phyloP scores from a whole-genome alignment of 2,888 invertebrate species.

The Caenorhabditis sulstoni region DNA sequence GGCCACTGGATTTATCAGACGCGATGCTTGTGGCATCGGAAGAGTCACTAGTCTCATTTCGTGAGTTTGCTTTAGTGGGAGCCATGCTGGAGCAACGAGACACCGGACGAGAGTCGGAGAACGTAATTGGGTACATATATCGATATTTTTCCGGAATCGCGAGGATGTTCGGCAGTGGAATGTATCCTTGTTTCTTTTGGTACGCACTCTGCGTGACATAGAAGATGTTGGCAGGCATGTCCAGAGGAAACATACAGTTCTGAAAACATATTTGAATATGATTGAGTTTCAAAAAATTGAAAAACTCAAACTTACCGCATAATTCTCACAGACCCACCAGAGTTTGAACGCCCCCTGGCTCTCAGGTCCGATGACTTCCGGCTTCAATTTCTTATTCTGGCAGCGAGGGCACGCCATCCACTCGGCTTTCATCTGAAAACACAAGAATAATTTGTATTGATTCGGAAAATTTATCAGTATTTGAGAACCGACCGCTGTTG shows the following conservation, averaged over 20 bases:
- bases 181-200: slow-evolving; percentile 60
- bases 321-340: slow-evolving; percentile 58
- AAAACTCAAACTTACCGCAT: slow-evolving; percentile 36
- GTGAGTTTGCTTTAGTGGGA: slow-evolving; percentile 4
- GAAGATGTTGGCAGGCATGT: slow-evolving; percentile 75
- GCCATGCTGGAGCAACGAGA: slow-evolving; percentile 22
- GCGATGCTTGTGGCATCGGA: slow-evolving; percentile 10
- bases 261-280: slow-evolving; percentile 54
- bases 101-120: slow-evolving; percentile 7
- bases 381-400: slow-evolving; percentile 22
- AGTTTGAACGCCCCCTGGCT: slow-evolving; percentile 12
- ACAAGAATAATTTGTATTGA: background rate
- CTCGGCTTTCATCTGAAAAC: slow-evolving; percentile 49
- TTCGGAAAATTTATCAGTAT: background rate
- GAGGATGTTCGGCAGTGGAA: slow-evolving; percentile 71
- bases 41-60: slow-evolving; percentile 9
- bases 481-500: slow-evolving; percentile 55
- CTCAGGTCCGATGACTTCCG: slow-evolving; percentile 11
- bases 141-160: slow-evolving; percentile 66
- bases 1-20: slow-evolving; percentile 42
- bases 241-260: slow-evolving; percentile 76
- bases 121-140: slow-evolving; percentile 52
- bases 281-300: background rate
- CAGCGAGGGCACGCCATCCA: slow-evolving; percentile 51
- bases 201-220: slow-evolving; percentile 68